Base-by-base conservation (phyloP, 2,113 vertebrate genomes). In the Eupsittula cactorum region DNA sequence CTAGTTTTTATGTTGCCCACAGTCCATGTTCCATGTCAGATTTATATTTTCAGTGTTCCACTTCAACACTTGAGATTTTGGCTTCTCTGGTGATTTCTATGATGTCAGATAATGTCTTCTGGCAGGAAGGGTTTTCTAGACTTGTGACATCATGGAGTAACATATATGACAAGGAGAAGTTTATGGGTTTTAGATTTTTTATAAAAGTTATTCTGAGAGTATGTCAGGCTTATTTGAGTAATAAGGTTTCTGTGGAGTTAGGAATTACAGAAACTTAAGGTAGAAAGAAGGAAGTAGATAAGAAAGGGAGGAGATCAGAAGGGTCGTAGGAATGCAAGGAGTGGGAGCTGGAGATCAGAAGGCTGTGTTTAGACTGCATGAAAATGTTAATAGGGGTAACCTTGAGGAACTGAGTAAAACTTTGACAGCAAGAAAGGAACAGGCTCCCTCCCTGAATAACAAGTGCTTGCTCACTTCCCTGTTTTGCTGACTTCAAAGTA, bases 401-500 rank as follows among this genome's bases (percentile, higher is more conserved):
- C 52, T 82, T 65, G 53, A 93, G 39, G 13, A 79, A 59, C 28
- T 65, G 77, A 53, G 79, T 80, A 87, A 78, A 86, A 63, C 42
- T 78, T 86, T 44, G 39, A 69, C 86, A 92, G 78, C 41, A 84
- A 65, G 77, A 78, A 81, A 93, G 18, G 37, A 84, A 50, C 70
- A 68, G 65, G 65, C n/a, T 93, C 71, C 47, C 41, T 88, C 39
- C 19, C 35, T 78, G 73, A 90, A 71, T 44, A 91, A 80, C 82
- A 96, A 96, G 78, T 90, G 67, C 71, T 96, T 96, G 50, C 76
- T 93, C 85, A 91, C 80, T 95, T 82, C 81, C 80, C 55, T 91
- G 55, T 76, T 93, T 94, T 86, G 60, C n/a, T 83, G 62, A 79
- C 87, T 88, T 96, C 94, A 90, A 79, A 97, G 90, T 81, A 82